These are phyloP conservation scores for Leucopsar rothschildi DNA, from an alignment of 2,113 vertebrate species.

Conservation along the genomic window DNA sequence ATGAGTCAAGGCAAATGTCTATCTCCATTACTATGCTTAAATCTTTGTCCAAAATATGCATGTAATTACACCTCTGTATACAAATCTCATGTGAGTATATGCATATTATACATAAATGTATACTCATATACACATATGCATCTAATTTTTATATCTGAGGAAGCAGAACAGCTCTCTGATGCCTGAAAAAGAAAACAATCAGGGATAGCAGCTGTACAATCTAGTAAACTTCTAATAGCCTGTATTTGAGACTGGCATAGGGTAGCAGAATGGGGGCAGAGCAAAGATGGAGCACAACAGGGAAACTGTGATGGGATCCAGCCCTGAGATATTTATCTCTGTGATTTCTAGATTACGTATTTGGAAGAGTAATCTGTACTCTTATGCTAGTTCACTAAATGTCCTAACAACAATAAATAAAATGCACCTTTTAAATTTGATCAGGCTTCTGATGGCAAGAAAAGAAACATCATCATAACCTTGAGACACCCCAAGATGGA, in stretches of 20 bases:
- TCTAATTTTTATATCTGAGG: background rate
- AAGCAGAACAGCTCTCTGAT: background rate
- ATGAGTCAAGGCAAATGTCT: background rate
- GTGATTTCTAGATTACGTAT: fast-evolving
- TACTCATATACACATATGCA: background rate
- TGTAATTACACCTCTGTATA: background rate
- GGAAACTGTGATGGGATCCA: background rate
- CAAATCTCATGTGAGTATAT: background rate
- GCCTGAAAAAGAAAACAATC: background rate
- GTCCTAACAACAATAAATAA: background rate
- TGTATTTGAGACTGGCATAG: background rate
- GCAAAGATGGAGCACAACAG: background rate
- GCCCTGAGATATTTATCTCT: background rate
- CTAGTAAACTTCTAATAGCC: background rate
- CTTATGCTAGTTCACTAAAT: background rate
- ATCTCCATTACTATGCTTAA: background rate
- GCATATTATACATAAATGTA: background rate
- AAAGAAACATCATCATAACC: background rate
- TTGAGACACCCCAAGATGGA: background rate
- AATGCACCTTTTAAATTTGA: background rate
- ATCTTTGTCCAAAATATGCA: background rate
- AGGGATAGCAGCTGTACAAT: background rate
- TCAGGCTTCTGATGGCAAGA: background rate
- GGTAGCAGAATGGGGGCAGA: background rate
- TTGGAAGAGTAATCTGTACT: background rate